Evolutionary conservation across 2,113 vertebrate genomes (phyloP), one percentile per base, ranked within the genome.

Genomic region (Ammodytes dubius): DNA sequence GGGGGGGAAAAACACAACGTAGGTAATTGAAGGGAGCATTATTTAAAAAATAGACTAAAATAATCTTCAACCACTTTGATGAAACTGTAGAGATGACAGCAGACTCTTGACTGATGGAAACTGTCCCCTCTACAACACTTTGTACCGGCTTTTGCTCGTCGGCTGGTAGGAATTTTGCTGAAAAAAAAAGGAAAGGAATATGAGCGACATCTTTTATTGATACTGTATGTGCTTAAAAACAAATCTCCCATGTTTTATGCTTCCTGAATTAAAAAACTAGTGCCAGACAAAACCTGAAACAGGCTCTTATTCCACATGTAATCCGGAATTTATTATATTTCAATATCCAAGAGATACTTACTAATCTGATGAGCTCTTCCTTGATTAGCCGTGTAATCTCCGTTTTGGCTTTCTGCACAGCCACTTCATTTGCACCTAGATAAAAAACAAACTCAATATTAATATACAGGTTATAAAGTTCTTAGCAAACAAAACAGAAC

Each of bases 121-220:
- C 71, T 54, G 27, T 53, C 13, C 49, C 80, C 83, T 93, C 95
- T 96, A 99, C 90, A 99, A 90, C 87, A 99, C 98, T 94, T 99
- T 99, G 96, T 99, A 99, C 89, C 98, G 95, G 93, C 98, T 97
- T 96, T 99, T 99, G 95, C 97, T 99, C 71, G 97, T 99, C 15
- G 98, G 98, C 93, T 99, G 98, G 95, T 99, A 99, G 15, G 98
- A 99, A 92, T 99, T 99, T 99, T 99, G 98, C 98, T 99, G 84
- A 88, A 73, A 89, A 19, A 88, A 54, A 81, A 17, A 49, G 58
- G 14, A 56, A 35, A 83, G 52, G 8, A 74, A 4, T 64, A 46
- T 82, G 7, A 79, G 54, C 2, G 6, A 58, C 43, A 68, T 57
- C 3, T 75, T 42, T 7, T 0, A 53, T 6, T 57, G 15, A 67